A percentile compares a stretch with the other conserved stretches of the same genome.
Conservation (phyloP, 2,797 vertebrate species). For the Heliangelus exortis region DNA sequence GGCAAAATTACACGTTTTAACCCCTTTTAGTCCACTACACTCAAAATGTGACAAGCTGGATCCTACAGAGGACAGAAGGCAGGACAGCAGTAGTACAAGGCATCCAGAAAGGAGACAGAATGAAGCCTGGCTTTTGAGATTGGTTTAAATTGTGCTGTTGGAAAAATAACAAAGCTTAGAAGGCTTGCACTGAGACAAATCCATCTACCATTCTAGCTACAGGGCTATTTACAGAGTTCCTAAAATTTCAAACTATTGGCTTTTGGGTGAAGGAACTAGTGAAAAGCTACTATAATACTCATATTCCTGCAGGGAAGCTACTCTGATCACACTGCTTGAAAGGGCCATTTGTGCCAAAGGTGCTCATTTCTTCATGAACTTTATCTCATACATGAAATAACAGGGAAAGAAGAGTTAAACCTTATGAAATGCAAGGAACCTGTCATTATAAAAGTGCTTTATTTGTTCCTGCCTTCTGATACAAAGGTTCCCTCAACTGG, state of each 20-base stretch:
- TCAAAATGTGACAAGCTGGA: not conserved
- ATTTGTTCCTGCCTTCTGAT: too few relatives aligned
- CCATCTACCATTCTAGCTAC: not conserved
- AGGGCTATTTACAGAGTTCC: not conserved
- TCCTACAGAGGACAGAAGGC: not conserved
- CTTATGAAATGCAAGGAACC: too few relatives aligned
- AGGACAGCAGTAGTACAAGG: not conserved
- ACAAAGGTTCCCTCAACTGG: too few relatives aligned
- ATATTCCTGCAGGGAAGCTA: too few relatives aligned
- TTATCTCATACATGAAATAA: too few relatives aligned
- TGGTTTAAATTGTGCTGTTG: not conserved
- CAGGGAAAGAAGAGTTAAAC: too few relatives aligned
- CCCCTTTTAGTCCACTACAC: not conserved
- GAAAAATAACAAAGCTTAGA: not conserved
- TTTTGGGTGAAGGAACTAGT: not conserved
- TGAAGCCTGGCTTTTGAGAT: not conserved
- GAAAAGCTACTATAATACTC: too few relatives aligned
- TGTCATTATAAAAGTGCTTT: too few relatives aligned
- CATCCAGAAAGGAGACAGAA: not conserved
- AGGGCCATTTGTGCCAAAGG: too few relatives aligned
- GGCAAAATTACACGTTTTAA: not conserved
- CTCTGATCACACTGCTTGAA: too few relatives aligned
- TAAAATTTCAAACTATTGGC: not conserved
- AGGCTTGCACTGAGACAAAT: not conserved
- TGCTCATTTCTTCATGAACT: too few relatives aligned